Percentiles rank a stretch among this genome's conserved stretches.
Evolutionary conservation across 2,888 invertebrate genomes (phyloP).

Genomic region (Cartodere bifasciata): DNA sequence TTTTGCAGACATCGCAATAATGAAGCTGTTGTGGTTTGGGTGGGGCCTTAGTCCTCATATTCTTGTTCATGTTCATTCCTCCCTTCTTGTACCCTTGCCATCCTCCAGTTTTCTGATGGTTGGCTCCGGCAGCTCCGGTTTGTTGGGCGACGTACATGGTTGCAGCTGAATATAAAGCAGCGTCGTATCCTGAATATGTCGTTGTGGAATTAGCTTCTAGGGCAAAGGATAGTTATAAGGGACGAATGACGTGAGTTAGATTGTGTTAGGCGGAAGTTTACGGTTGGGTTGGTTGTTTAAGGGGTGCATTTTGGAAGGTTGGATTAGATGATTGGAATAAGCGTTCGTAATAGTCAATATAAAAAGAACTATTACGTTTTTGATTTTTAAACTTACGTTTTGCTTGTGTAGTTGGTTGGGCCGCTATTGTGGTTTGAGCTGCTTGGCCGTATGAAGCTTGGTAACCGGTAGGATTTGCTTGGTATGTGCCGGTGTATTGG

Average conservation of each 20-base stretch:
- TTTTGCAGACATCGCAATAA: conserved; percentile 98
- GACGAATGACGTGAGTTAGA: not conserved
- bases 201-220: conserved; percentile 49
- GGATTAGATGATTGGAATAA: conserved; percentile 1
- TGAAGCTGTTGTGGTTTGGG: conserved; percentile 89
- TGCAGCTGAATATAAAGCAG: conserved; percentile 90
- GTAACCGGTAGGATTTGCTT: conserved; percentile 37
- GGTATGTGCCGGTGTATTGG: conserved; percentile 47
- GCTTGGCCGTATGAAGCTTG: conserved; percentile 41
- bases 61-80: conserved; percentile 43
- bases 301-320: not conserved
- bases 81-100: conserved; percentile 51
- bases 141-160: conserved; percentile 89
- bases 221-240: conserved; percentile 27
- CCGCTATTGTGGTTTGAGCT: conserved; percentile 43
- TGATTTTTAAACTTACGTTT: conserved; percentile 41
- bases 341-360: not conserved
- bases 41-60: conserved; percentile 62
- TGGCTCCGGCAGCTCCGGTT: conserved; percentile 38
- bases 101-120: conserved; percentile 38
- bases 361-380: not conserved
- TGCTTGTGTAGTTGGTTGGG: conserved; percentile 41
- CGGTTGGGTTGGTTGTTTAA: too few relatives aligned
- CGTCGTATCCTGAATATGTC: conserved; percentile 79
- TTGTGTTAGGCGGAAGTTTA: not conserved